phyloP scores from a whole-genome alignment of 2,113 vertebrate species.

The Thamnaconus septentrionalis region DNA sequence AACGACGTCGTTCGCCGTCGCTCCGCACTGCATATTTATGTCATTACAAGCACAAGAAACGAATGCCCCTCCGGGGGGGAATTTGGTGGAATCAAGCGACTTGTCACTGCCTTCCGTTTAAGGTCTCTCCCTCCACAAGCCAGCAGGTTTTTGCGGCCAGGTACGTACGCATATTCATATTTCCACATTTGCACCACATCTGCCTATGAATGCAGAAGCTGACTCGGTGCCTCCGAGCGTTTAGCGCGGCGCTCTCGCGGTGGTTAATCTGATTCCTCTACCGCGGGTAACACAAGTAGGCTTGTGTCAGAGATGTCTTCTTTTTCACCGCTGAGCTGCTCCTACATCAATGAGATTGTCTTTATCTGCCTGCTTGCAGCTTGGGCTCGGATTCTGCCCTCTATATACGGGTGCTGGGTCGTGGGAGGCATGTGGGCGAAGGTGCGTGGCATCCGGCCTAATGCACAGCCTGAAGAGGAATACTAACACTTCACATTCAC shows the following conservation, averaged over 20 bases:
- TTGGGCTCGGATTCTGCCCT: conserved; percentile 78
- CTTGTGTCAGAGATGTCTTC: conserved; percentile 75
- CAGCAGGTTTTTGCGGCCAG: conserved; percentile 45
- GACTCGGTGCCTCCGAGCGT: conserved; percentile 63
- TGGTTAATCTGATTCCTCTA: conserved; percentile 74
- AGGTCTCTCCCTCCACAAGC: conserved; percentile 50
- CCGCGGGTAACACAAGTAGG: conserved; percentile 60
- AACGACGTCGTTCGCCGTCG: conserved; percentile 50
- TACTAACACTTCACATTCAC: conserved; percentile 77
- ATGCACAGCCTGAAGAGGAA: conserved; percentile 80
- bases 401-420: conserved; percentile 75
- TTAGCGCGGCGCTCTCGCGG: conserved; percentile 57
- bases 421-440: conserved; percentile 83
- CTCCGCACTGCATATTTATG: conserved; percentile 49
- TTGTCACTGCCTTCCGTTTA: conserved; percentile 53
- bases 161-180: conserved; percentile 17
- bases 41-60: conserved; percentile 50
- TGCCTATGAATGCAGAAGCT: conserved; percentile 52
- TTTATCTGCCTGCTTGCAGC: conserved; percentile 83
- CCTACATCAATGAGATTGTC: conserved; percentile 80
- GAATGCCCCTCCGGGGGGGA: conserved; percentile 31
- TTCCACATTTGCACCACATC: conserved; percentile 21
- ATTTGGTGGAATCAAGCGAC: conserved; percentile 46
- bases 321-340: conserved; percentile 70
- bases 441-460: conserved; percentile 81